Evolutionary conservation across 1,140 invertebrate species (phyloP).

Genomic region (Drosophila parabipectinata): DNA sequence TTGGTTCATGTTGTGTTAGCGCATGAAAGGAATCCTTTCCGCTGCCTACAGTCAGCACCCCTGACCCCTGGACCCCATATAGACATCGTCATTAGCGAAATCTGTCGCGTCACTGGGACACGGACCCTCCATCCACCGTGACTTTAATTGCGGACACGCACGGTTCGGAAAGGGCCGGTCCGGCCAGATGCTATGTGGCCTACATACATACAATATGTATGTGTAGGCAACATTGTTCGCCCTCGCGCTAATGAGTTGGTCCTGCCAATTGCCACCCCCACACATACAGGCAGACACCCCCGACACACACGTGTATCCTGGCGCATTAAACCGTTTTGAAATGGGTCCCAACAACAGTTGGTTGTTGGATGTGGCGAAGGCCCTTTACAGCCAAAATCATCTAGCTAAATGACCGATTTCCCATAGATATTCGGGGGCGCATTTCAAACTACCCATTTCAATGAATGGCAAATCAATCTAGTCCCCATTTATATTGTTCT

Average conservation of each 20-base stretch:
- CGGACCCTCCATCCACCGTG: slow-evolving; percentile 6
- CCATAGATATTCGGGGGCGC: slow-evolving; percentile 1
- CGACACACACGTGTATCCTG: slow-evolving; percentile 14
- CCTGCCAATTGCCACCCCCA: slow-evolving; percentile 37
- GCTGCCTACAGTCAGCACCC: background rate
- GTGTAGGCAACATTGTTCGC: slow-evolving; percentile 27
- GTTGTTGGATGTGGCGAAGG: slow-evolving; percentile 18
- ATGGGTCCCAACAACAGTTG: slow-evolving; percentile 33
- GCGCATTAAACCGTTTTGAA: slow-evolving; percentile 32
- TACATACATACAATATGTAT: slow-evolving; percentile 2
- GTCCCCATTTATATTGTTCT: background rate
- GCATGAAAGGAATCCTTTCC: slow-evolving; percentile 17
- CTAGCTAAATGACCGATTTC: slow-evolving; percentile 19
- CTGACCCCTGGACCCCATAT: background rate
- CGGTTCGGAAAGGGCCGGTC: slow-evolving; percentile 38
- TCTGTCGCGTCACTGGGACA: slow-evolving; percentile 49
- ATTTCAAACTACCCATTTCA: slow-evolving; percentile 1
- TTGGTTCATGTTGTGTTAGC: slow-evolving; percentile 9
- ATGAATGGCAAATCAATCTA: slow-evolving; percentile 4
- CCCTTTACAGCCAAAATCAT: slow-evolving; percentile 24
- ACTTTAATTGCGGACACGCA: slow-evolving; percentile 54
- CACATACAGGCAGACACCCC: background rate
- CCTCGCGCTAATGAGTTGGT: slow-evolving; percentile 49
- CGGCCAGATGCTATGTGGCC: slow-evolving; percentile 38
- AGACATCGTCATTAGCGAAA: slow-evolving; percentile 48